Percentiles rank a stretch among this genome's conserved stretches.
phyloP scores from a whole-genome alignment of 2,888 invertebrate genomes.

The Ophioninae sp. region DNA sequence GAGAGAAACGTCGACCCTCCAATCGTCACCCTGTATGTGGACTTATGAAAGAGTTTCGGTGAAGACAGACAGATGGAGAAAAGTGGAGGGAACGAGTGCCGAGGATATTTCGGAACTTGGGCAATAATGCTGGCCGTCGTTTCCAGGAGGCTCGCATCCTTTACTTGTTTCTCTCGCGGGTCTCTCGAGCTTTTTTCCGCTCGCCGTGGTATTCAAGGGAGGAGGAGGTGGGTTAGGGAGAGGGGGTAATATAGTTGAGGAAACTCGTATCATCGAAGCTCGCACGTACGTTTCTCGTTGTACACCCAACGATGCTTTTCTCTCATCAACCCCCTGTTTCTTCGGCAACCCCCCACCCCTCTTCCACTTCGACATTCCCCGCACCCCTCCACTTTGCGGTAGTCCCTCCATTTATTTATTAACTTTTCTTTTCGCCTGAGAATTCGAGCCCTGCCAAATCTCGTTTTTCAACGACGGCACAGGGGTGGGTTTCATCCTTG shows the following conservation, averaged over 20 bases:
- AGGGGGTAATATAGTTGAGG: constrained; percentile 66
- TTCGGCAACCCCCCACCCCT: neutral
- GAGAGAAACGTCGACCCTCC: neutral
- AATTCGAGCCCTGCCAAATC: constrained; percentile 28
- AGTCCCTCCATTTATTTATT: constrained; percentile 70
- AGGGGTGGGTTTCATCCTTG: constrained; percentile 12
- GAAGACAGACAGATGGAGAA: constrained; percentile 61
- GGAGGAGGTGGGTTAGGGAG: neutral
- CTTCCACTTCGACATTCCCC: neutral
- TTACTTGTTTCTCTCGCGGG: neutral
- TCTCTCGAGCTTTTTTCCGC: neutral
- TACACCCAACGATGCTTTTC: constrained; percentile 16
- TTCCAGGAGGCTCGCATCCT: constrained; percentile 67
- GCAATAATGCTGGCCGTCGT: constrained; percentile 76
- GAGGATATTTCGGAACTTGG: constrained; percentile 74
- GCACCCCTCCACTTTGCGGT: constrained; percentile 41
- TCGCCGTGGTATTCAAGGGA: neutral
- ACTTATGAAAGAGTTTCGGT: constrained; percentile 32
- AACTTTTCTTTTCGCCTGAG: constrained; percentile 63
- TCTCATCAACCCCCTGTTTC: constrained; percentile 21
- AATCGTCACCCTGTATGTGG: neutral
- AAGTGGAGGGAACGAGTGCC: constrained; percentile 60
- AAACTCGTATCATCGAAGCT: constrained; percentile 70
- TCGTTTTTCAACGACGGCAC: constrained; percentile 15
- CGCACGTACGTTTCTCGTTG: constrained; percentile 57